These are phyloP conservation scores for Fragum whitleyi DNA, from an alignment of 2,888 invertebrate genomes.

Conservation along the genomic window DNA sequence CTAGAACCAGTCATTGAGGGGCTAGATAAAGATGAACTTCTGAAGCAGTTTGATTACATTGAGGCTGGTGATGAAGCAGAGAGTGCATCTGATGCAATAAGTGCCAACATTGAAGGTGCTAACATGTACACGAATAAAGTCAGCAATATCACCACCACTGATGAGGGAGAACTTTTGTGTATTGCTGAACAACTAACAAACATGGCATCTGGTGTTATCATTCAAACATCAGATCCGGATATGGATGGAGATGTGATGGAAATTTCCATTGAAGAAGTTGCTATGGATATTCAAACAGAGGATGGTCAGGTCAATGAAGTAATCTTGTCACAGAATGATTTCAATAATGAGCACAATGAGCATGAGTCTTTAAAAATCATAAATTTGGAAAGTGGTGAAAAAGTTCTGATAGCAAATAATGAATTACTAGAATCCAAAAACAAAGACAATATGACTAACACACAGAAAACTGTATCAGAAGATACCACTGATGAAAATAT, in stretches of 20 bases:
- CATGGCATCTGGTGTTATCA: constrained; percentile 37
- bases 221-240: neutral
- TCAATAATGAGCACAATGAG: too few relatives aligned
- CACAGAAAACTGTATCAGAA: too few relatives aligned
- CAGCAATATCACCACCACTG: neutral
- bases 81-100: neutral
- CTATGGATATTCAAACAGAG: neutral
- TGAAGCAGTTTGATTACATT: constrained; percentile 39
- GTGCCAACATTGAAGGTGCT: neutral
- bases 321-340: neutral
- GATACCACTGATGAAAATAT: too few relatives aligned
- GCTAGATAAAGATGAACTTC: constrained; percentile 4
- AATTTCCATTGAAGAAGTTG: constrained; percentile 15
- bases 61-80: neutral
- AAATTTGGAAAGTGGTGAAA: too few relatives aligned
- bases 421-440: too few relatives aligned
- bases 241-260: neutral
- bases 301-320: neutral
- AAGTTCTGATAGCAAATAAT: too few relatives aligned
- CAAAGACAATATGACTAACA: too few relatives aligned
- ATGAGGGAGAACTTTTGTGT: constrained; percentile 38
- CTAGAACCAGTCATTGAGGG: neutral
- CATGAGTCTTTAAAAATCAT: too few relatives aligned
- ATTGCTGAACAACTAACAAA: constrained; percentile 49
- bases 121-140: neutral